These are phyloP conservation scores for Bubalus kerabau DNA, from an alignment of 2,113 vertebrate species.

Conservation along the genomic window DNA sequence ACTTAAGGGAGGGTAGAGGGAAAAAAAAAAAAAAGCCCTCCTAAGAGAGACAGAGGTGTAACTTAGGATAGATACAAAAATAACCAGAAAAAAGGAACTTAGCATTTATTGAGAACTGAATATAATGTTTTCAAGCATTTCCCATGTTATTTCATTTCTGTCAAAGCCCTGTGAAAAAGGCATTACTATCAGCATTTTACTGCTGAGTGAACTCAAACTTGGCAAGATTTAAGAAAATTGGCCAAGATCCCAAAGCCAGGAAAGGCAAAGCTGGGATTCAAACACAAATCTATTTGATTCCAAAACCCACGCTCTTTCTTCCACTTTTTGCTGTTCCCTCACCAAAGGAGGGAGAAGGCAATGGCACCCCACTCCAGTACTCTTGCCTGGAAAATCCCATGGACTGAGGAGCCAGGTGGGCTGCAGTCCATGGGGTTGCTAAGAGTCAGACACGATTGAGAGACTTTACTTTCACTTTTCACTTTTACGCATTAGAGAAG, in stretches of 20 bases:
- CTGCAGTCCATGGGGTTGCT: too few species aligned
- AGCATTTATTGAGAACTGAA: not conserved
- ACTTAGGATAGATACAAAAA: not conserved
- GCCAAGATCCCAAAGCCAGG: not conserved
- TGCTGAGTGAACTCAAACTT: not conserved
- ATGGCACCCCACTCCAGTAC: too few species aligned
- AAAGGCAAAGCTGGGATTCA: not conserved
- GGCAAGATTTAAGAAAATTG: not conserved
- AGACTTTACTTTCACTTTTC: too few species aligned
- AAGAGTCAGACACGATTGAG: too few species aligned
- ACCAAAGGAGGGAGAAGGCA: not conserved
- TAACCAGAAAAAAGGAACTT: not conserved
- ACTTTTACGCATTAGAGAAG: too few species aligned
- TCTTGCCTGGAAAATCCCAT: too few species aligned
- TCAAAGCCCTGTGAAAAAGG: not conserved
- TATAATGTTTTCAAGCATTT: not conserved
- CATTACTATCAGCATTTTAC: not conserved
- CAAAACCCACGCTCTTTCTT: not conserved
- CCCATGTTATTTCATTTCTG: not conserved
- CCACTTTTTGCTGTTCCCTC: not conserved
- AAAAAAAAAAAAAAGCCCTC: not conserved
- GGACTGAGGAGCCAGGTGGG: too few species aligned
- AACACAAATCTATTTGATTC: not conserved
- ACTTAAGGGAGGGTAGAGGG: rapidly evolving
- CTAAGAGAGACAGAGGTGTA: not conserved